These are phyloP conservation scores for Cynocephalus volans DNA, from an alignment of 2,113 vertebrate species.

Conservation along the genomic window DNA sequence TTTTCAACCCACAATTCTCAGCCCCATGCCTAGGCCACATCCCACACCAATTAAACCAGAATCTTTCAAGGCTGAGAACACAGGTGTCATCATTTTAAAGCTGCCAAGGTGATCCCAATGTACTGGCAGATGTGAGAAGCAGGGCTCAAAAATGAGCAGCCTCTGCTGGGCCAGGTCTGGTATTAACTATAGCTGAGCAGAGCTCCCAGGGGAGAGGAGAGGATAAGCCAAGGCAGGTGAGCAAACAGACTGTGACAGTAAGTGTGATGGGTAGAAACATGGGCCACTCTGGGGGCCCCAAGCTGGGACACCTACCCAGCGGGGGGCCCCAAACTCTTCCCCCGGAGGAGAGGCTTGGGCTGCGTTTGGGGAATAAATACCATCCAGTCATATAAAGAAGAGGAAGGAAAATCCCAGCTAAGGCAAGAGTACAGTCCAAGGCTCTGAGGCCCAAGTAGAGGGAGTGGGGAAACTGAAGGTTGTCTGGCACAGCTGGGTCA, in stretches of 20 bases:
- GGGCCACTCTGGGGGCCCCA: neutral
- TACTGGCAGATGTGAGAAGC: no score
- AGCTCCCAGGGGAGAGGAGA: no score
- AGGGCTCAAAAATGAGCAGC: neutral
- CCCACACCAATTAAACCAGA: neutral
- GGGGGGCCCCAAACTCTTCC: neutral
- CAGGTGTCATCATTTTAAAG: neutral
- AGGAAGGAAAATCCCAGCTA: neutral
- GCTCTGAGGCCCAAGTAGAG: neutral
- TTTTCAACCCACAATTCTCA: neutral
- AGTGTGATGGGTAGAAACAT: neutral
- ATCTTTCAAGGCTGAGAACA: neutral
- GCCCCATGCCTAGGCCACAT: neutral
- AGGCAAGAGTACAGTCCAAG: neutral
- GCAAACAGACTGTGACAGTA: neutral
- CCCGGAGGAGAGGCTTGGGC: neutral
- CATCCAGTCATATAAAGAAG: constrained; percentile 30
- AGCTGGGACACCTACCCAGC: neutral
- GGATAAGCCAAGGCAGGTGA: neutral
- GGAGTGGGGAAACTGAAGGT: neutral
- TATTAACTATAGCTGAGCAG: neutral
- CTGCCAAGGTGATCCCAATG: neutral
- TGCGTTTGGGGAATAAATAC: constrained; percentile 13
- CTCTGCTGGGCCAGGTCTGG: neutral
- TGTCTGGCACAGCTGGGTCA: neutral